These are phyloP conservation scores for Lobophora halterata DNA, from an alignment of 2,888 invertebrate species.

Conservation along the genomic window DNA sequence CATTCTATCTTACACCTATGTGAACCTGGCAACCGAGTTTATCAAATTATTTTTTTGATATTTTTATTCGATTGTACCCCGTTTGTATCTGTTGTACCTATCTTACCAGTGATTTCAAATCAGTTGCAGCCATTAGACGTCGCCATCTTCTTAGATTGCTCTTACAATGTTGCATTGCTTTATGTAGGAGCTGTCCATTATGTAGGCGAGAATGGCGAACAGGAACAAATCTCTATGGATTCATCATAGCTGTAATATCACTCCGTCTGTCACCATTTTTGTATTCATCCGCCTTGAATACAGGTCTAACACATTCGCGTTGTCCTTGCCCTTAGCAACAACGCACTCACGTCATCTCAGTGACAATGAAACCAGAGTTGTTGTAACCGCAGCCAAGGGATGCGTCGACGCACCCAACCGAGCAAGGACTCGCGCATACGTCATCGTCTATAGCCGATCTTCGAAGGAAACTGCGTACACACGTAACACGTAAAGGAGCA, in stretches of 20 bases:
- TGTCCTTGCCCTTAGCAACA: conserved; percentile 59
- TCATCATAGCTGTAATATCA: conserved; percentile 19
- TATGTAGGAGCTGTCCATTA: no score
- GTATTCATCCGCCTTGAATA: conserved; percentile 32
- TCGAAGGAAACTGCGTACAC: conserved; percentile 37
- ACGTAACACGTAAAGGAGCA: conserved; percentile 34
- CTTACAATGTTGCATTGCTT: no score
- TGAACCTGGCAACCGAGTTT: no score
- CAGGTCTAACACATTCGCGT: conserved; percentile 34
- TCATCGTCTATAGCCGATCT: conserved; percentile 51
- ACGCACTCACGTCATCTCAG: conserved; percentile 50
- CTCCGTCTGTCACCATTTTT: conserved; percentile 20
- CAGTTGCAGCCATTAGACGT: conserved; percentile 1
- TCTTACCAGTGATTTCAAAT: background rate
- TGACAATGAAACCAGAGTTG: conserved; percentile 72
- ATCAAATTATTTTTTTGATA: no score
- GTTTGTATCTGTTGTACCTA: no score
- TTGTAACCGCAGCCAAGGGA: conserved; percentile 72
- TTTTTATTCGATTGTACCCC: no score
- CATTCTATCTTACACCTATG: no score
- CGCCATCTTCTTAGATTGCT: conserved; percentile 1
- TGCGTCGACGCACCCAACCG: conserved; percentile 67
- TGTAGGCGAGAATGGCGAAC: conserved; percentile 13
- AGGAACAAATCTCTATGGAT: conserved; percentile 23
- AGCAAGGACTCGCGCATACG: conserved; percentile 70